These are phyloP conservation scores for Cryptocephalus moraei DNA, from an alignment of 2,888 invertebrate genomes.

Conservation along the genomic window DNA sequence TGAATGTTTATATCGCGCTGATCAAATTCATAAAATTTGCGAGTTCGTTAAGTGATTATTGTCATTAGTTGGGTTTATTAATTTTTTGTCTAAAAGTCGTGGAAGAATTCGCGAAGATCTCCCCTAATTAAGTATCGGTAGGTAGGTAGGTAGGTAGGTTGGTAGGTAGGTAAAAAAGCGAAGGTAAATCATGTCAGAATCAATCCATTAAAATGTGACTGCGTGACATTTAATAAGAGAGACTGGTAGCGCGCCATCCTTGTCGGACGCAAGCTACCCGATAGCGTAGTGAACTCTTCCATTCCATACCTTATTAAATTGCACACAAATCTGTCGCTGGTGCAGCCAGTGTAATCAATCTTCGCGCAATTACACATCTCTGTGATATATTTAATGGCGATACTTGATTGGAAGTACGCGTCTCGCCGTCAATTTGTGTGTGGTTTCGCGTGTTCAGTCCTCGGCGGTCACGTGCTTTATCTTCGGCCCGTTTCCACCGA, in stretches of 20 bases:
- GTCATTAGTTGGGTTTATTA: too few relatives aligned
- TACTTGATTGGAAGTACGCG: constrained; percentile 4
- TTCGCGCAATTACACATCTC: constrained; percentile 10
- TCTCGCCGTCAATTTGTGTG: constrained; percentile 1
- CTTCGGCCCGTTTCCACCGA: constrained; percentile 29
- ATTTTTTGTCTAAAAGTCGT: too few relatives aligned
- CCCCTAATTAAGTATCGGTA: too few relatives aligned
- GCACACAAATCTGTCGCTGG: constrained; percentile 10
- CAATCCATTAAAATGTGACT: constrained; percentile 21
- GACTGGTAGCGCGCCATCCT: constrained; percentile 1
- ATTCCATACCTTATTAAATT: constrained; percentile 12
- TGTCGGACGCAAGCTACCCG: too few relatives aligned
- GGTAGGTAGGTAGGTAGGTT: too few relatives aligned
- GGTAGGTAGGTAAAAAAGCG: too few relatives aligned
- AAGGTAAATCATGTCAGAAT: too few relatives aligned
- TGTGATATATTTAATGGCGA: constrained; percentile 13
- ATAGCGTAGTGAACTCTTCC: too few relatives aligned
- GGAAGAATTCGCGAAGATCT: too few relatives aligned
- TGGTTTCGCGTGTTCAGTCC: not conserved
- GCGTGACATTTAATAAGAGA: constrained; percentile 20
- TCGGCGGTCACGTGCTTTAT: not conserved
- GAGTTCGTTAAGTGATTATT: too few relatives aligned
- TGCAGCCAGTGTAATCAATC: constrained; percentile 8
- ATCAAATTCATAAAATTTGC: too few relatives aligned
- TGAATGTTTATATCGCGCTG: too few relatives aligned